A percentile compares a stretch with the other conserved stretches of the same genome.
phyloP scores from a whole-genome alignment of 2,888 invertebrate genomes.

The Andrena flavipes region DNA sequence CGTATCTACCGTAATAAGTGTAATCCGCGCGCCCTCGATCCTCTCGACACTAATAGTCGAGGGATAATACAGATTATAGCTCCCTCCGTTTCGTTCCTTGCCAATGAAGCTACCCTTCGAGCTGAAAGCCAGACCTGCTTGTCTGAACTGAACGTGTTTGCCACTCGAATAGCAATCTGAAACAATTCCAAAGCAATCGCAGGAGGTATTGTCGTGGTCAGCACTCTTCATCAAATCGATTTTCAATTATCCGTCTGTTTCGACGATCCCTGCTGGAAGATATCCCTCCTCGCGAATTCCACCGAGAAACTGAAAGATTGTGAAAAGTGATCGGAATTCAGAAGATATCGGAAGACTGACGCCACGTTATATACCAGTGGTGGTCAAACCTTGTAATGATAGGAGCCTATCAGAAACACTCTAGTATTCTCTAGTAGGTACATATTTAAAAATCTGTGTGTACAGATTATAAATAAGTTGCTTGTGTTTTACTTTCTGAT shows the following conservation, averaged over 20 bases:
- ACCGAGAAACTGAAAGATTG: neutral
- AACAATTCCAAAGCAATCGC: conserved; percentile 81
- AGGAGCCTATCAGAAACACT: no score
- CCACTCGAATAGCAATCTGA: conserved; percentile 81
- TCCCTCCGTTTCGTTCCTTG: conserved; percentile 63
- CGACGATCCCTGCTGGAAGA: conserved; percentile 29
- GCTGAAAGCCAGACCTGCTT: conserved; percentile 61
- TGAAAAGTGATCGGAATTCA: neutral
- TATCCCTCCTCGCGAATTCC: neutral
- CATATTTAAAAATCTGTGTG: no score
- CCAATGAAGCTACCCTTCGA: conserved; percentile 63
- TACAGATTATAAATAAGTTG: no score
- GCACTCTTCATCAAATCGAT: conserved; percentile 76
- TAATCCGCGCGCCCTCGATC: conserved; percentile 80
- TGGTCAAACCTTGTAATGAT: no score
- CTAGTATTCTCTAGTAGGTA: no score
- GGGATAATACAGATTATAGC: conserved; percentile 84
- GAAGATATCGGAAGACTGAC: no score
- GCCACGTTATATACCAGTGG: no score
- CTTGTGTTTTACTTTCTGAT: no score
- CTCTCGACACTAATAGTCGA: conserved; percentile 82
- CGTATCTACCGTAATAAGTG: conserved; percentile 79
- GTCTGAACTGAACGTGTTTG: conserved; percentile 77
- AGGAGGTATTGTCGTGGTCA: conserved; percentile 72
- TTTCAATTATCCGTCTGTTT: conserved; percentile 74